Evolutionary conservation across 2,888 invertebrate genomes (phyloP).

Genomic region (Cerastis leucographa): DNA sequence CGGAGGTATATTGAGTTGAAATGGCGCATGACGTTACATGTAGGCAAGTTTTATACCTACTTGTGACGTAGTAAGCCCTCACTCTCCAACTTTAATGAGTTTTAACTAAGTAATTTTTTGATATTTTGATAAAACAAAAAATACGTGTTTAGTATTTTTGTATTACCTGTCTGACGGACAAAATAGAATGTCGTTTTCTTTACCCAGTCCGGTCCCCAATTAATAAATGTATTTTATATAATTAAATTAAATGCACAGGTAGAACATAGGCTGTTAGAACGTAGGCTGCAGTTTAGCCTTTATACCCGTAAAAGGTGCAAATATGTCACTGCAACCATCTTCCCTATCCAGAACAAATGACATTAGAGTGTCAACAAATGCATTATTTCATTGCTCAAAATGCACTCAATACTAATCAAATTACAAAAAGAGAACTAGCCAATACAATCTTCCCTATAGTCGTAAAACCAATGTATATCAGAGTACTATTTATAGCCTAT

Average conservation of each 20-base stretch:
- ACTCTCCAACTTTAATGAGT: too few species aligned
- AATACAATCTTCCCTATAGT: slow-evolving; percentile 1
- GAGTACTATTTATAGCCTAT: slow-evolving; percentile 41
- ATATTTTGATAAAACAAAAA: too few species aligned
- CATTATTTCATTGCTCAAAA: neutral
- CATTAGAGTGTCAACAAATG: neutral
- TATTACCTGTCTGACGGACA: too few species aligned
- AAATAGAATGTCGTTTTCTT: too few species aligned
- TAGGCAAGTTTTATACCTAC: too few species aligned
- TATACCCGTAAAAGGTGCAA: neutral
- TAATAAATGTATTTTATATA: neutral
- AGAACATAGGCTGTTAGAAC: neutral
- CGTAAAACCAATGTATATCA: slow-evolving; percentile 40
- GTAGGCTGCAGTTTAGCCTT: neutral
- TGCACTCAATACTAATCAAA: slow-evolving; percentile 1
- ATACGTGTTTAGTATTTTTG: too few species aligned
- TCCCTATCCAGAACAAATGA: neutral
- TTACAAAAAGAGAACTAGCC: neutral
- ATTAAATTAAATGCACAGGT: neutral
- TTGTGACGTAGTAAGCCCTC: too few species aligned
- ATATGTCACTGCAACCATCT: neutral
- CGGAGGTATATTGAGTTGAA: too few species aligned
- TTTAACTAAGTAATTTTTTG: too few species aligned
- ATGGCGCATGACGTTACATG: too few species aligned
- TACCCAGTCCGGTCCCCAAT: too few species aligned